A percentile compares a stretch with the other conserved stretches of the same genome.
These are phyloP conservation scores for Heliornis fulica DNA, from an alignment of 2,113 vertebrate species.

Conservation along the genomic window DNA sequence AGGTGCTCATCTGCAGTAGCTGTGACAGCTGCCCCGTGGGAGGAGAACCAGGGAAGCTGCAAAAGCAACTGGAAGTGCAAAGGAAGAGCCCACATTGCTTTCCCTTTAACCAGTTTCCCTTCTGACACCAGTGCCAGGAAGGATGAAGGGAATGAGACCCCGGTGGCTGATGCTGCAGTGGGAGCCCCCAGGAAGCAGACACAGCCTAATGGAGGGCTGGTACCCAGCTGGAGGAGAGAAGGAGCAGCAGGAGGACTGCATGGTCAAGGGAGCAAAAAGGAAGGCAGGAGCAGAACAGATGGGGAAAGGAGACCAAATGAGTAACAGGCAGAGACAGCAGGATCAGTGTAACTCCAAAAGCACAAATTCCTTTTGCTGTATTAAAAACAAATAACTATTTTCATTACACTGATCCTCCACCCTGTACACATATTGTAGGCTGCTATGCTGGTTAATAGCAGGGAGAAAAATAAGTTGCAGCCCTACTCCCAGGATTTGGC, in stretches of 20 bases:
- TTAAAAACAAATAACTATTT: slow-evolving; percentile 29
- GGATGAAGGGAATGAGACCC: not conserved
- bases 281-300: slow-evolving; percentile 33
- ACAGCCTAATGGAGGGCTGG: not conserved
- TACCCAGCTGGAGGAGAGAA: not conserved
- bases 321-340: not conserved
- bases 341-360: slow-evolving; percentile 10
- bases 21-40: not conserved
- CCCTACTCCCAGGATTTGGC: not conserved
- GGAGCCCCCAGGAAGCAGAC: not conserved
- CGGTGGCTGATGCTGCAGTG: not conserved
- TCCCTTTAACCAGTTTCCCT: not conserved
- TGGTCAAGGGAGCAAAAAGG: too few species aligned
- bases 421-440: not conserved
- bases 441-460: not conserved
- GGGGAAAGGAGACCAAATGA: slow-evolving; percentile 1
- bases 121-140: not conserved
- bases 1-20: not conserved
- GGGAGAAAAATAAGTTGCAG: not conserved
- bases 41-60: not conserved
- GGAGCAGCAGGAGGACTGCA: not conserved
- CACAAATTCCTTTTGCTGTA: slow-evolving; percentile 1
- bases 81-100: not conserved
- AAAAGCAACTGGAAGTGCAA: not conserved
- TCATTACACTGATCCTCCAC: not conserved